Conservation (phyloP, 2,888 invertebrate genomes). For the Zygothrica quintamaculata region DNA sequence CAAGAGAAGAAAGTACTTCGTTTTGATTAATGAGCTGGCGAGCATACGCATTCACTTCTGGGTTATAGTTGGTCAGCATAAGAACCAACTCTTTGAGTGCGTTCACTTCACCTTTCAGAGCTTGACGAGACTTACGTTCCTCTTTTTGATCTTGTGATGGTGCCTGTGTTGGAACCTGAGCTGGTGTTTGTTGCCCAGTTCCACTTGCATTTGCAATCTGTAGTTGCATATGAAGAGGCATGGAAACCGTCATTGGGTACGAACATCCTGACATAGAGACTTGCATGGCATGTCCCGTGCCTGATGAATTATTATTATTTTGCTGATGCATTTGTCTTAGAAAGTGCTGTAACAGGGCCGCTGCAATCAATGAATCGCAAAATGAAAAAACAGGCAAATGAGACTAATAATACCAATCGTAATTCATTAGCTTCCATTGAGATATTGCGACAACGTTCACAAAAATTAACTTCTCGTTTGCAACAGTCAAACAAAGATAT, state of each 20-base stretch:
- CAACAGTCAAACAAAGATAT: constrained; percentile 53
- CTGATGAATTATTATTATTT: not conserved
- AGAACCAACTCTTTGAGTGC: constrained; percentile 60
- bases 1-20: constrained; percentile 57
- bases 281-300: constrained; percentile 8
- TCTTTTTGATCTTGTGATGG: constrained; percentile 3
- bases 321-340: constrained; percentile 10
- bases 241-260: constrained; percentile 12
- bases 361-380: constrained; percentile 18
- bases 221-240: constrained; percentile 19
- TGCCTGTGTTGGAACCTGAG: not conserved
- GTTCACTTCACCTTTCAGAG: constrained; percentile 55
- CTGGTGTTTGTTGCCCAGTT: not conserved
- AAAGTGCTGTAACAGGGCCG: constrained; percentile 26
- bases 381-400: constrained; percentile 2
- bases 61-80: constrained; percentile 23
- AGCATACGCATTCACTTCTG: constrained; percentile 49
- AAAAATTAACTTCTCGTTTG: constrained; percentile 47
- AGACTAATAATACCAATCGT: constrained; percentile 23
- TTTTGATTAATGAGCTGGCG: constrained; percentile 53
- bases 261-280: constrained; percentile 10
- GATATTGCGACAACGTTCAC: constrained; percentile 53
- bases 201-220: not conserved
- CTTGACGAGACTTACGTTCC: constrained; percentile 28
- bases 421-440: constrained; percentile 33